Evolutionary conservation across 2,113 vertebrate genomes (phyloP).

Genomic region (Hippotragus niger): DNA sequence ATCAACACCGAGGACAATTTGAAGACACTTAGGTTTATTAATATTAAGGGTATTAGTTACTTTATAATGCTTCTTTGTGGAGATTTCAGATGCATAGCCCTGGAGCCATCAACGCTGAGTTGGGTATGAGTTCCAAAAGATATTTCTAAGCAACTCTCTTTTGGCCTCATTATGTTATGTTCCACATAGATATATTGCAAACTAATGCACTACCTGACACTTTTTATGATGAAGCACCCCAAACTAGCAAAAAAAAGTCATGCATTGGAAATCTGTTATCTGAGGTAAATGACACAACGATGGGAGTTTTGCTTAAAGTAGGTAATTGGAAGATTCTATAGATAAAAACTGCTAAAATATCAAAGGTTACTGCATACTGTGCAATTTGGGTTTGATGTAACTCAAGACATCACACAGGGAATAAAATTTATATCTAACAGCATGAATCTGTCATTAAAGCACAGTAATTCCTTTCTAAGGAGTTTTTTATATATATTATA

Average conservation of each 20-base stretch:
- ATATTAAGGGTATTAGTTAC: not conserved
- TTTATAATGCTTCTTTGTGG: conserved; percentile 10
- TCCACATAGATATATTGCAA: not conserved
- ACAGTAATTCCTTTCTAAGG: not conserved
- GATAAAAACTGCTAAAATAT: conserved; percentile 49
- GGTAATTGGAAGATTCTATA: conserved; percentile 25
- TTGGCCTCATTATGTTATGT: not conserved
- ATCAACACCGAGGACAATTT: not conserved
- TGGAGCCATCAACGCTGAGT: not conserved
- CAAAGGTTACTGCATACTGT: conserved; percentile 25
- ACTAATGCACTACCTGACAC: not conserved
- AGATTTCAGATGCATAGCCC: not conserved
- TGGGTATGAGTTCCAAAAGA: not conserved
- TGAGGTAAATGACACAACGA: conserved; percentile 35
- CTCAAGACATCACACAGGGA: conserved; percentile 8
- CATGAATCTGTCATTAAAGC: conserved; percentile 31
- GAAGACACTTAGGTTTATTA: not conserved
- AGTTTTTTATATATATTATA: not conserved
- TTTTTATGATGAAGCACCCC: conserved; percentile 60
- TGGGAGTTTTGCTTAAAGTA: conserved; percentile 19
- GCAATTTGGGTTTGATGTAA: conserved; percentile 47
- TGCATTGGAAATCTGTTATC: conserved; percentile 31
- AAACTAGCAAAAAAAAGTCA: not conserved
- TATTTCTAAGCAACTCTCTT: conserved; percentile 26
- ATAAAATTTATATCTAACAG: conserved; percentile 27